These are phyloP conservation scores for Huso huso DNA, from an alignment of 2,797 vertebrate species.

Conservation along the genomic window DNA sequence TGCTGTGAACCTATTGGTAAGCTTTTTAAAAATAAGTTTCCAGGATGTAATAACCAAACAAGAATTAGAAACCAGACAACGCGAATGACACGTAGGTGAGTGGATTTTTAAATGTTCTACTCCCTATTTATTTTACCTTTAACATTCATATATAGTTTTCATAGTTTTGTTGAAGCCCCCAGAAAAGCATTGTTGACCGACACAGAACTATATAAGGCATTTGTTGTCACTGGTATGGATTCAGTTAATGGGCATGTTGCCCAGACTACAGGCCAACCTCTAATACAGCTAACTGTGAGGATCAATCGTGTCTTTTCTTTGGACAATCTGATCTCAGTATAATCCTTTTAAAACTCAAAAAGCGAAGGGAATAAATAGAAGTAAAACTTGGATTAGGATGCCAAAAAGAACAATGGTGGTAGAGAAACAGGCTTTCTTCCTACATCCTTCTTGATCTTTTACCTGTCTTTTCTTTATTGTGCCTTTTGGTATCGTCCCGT, in stretches of 20 bases:
- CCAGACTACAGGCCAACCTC: neutral
- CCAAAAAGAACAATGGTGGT: neutral
- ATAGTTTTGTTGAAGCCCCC: too few relatives aligned
- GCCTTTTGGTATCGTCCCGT: too few relatives aligned
- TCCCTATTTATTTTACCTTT: too few relatives aligned
- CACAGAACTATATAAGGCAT: too few relatives aligned
- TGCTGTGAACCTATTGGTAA: too few relatives aligned
- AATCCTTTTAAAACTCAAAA: neutral
- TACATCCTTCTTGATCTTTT: conserved; percentile 1
- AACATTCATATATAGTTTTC: too few relatives aligned
- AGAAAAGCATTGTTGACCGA: neutral
- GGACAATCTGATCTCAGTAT: neutral
- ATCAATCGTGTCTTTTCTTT: neutral
- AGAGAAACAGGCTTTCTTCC: neutral
- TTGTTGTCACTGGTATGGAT: neutral
- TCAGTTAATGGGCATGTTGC: neutral
- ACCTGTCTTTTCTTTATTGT: too few relatives aligned
- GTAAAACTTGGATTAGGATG: neutral
- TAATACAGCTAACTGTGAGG: neutral
- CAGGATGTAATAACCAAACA: too few relatives aligned
- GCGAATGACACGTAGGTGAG: too few relatives aligned
- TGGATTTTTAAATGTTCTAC: too few relatives aligned
- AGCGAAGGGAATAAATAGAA: neutral
- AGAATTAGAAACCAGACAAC: too few relatives aligned
- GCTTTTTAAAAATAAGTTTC: too few relatives aligned